phyloP scores from a whole-genome alignment of 2,797 vertebrate species.

The Phoebastria nigripes region DNA sequence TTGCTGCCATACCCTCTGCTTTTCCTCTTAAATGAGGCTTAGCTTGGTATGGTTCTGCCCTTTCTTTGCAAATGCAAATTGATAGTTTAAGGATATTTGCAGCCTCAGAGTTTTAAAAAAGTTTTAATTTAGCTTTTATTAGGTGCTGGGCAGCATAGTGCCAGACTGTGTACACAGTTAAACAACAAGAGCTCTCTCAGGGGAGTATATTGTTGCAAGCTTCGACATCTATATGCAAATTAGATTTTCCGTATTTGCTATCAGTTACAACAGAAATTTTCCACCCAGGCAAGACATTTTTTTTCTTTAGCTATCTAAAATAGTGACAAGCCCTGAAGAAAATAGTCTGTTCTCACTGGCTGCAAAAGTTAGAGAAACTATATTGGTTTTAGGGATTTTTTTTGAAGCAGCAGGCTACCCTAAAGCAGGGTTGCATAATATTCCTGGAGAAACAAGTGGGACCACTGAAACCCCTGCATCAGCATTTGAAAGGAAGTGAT shows the following conservation, averaged over 20 bases:
- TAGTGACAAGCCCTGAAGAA: slow-evolving; percentile 40
- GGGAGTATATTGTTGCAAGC: slow-evolving; percentile 70
- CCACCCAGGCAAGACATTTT: slow-evolving; percentile 55
- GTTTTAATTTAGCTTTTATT: slow-evolving; percentile 78
- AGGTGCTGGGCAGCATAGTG: slow-evolving; percentile 56
- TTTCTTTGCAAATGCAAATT: slow-evolving; percentile 59
- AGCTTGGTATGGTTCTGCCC: neutral
- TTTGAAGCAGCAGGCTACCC: neutral
- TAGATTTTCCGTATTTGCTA: slow-evolving; percentile 65
- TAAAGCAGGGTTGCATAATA: slow-evolving; percentile 22
- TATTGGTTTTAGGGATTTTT: neutral
- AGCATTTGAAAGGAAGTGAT: neutral
- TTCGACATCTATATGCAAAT: slow-evolving; percentile 79
- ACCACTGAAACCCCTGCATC: neutral
- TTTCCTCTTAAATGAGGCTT: slow-evolving; percentile 37
- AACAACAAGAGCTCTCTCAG: slow-evolving; percentile 70
- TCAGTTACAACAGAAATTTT: slow-evolving; percentile 74
- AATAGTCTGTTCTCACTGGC: neutral
- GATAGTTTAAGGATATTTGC: slow-evolving; percentile 58
- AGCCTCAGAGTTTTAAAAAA: slow-evolving; percentile 65
- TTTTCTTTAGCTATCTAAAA: slow-evolving; percentile 17
- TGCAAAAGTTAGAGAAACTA: neutral
- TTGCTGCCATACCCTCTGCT: neutral
- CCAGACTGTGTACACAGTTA: slow-evolving; percentile 72
- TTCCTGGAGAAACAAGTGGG: slow-evolving; percentile 17